Conservation (phyloP, 37 sponge, comb jelly and placozoan genomes). For the Dysidea cf. avara region DNA sequence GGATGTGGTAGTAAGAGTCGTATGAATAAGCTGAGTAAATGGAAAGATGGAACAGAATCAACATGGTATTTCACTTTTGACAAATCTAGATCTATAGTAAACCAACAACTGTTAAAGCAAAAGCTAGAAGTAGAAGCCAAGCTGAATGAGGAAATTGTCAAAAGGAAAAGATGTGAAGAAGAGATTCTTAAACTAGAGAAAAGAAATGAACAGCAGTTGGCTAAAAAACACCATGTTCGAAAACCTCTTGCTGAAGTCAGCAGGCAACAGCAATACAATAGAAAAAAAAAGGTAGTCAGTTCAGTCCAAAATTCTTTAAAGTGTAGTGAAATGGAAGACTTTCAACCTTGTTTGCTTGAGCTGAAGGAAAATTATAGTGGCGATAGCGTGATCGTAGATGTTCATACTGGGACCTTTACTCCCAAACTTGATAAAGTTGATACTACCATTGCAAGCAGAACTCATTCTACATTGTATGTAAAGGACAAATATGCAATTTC, state of each 20-base stretch:
- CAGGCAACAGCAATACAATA: not conserved
- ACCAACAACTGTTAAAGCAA: not conserved
- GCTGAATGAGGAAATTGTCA: constrained; percentile 3
- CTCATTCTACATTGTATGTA: not conserved
- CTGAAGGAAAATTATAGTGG: not conserved
- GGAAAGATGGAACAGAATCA: not conserved
- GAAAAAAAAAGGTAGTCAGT: not conserved
- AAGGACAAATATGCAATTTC: constrained; percentile 9
- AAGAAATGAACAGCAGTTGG: constrained; percentile 5
- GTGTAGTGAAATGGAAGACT: not conserved
- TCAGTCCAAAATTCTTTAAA: not conserved
- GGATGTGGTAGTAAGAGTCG: not conserved
- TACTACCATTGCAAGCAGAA: not conserved
- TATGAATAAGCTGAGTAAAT: not conserved
- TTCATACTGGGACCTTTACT: not conserved
- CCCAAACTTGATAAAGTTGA: not conserved
- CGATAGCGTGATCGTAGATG: not conserved
- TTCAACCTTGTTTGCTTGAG: not conserved
- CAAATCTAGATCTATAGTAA: not conserved
- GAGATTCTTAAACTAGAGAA: not conserved
- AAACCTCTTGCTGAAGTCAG: not conserved
- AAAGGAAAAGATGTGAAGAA: not conserved
- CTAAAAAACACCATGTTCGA: too few relatives aligned
- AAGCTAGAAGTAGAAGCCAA: not conserved
- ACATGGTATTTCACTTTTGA: not conserved